Percentiles rank a stretch among this genome's conserved stretches.
These are phyloP conservation scores for Lordiphosa mommai DNA, from an alignment of 1,140 invertebrate genomes.

Conservation along the genomic window DNA sequence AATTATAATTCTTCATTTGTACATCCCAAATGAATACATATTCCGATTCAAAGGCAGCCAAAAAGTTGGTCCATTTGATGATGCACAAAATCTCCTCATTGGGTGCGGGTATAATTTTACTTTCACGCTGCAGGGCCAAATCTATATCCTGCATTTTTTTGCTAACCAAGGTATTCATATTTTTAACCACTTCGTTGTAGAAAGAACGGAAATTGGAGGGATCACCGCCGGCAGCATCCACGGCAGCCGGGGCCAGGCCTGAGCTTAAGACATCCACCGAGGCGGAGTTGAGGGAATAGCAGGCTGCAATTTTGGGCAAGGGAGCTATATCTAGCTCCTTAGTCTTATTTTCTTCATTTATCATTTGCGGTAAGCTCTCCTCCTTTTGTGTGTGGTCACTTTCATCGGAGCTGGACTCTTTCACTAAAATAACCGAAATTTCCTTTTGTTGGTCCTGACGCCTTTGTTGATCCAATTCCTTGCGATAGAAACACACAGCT, in stretches of 20 bases:
- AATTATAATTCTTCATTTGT: conserved; percentile 45
- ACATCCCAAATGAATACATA: conserved; percentile 73
- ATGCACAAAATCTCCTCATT: conserved; percentile 72
- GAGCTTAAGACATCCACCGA: conserved; percentile 12
- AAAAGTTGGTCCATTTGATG: conserved; percentile 70
- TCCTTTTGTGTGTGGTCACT: neutral
- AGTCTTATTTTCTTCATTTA: neutral
- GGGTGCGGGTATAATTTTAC: conserved; percentile 69
- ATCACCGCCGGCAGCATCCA: conserved; percentile 6
- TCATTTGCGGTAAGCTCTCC: neutral
- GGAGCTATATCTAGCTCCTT: conserved; percentile 25
- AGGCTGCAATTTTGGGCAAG: conserved; percentile 55
- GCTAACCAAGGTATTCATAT: conserved; percentile 70
- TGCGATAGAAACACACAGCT: conserved; percentile 40
- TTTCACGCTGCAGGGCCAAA: conserved; percentile 64
- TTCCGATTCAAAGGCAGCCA: conserved; percentile 58
- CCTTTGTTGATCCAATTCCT: conserved; percentile 45
- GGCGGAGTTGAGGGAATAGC: conserved; percentile 47
- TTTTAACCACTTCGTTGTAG: conserved; percentile 65
- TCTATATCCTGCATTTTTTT: conserved; percentile 79
- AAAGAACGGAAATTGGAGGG: conserved; percentile 30
- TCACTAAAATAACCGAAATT: conserved; percentile 30
- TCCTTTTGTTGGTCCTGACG: conserved; percentile 9
- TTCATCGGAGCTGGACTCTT: conserved; percentile 52
- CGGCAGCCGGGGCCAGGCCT: conserved; percentile 12